Evolutionary conservation across 1,140 invertebrate genomes (phyloP).

Genomic region (Drosophila elegans): DNA sequence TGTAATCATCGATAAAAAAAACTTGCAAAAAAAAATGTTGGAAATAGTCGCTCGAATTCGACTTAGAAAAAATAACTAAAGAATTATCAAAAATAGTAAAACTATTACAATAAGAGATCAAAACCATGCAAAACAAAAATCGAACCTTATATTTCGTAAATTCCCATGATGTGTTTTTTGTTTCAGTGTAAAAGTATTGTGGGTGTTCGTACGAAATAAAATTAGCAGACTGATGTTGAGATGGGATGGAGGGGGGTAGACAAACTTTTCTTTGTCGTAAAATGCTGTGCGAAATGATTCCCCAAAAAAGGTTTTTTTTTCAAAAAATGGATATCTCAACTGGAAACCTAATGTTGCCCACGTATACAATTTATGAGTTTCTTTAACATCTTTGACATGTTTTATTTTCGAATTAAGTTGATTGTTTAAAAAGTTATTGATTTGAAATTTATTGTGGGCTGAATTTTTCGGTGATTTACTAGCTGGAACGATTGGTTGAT

Average conservation of each 20-base stretch:
- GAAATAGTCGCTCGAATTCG: too few species aligned
- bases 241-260: slow-evolving; percentile 1
- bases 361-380: slow-evolving; percentile 36
- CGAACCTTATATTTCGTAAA: too few species aligned
- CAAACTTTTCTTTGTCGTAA: slow-evolving; percentile 39
- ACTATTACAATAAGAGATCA: too few species aligned
- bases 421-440: slow-evolving; percentile 25
- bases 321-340: slow-evolving; percentile 30
- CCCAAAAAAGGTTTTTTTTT: slow-evolving; percentile 15
- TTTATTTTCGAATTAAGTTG: slow-evolving; percentile 8
- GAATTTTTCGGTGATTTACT: slow-evolving; percentile 7
- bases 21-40: too few species aligned
- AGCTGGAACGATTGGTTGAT: not conserved
- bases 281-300: slow-evolving; percentile 27
- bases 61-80: too few species aligned
- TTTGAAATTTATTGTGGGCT: slow-evolving; percentile 19
- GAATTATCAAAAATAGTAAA: too few species aligned
- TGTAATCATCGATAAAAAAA: too few species aligned
- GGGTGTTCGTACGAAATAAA: slow-evolving; percentile 23
- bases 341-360: slow-evolving; percentile 41
- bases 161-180: not conserved
- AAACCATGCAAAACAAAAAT: too few species aligned
- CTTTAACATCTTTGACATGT: slow-evolving; percentile 18
- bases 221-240: slow-evolving; percentile 16
- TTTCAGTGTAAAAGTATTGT: slow-evolving; percentile 1